These are phyloP conservation scores for Agelas oroides DNA, from an alignment of 37 sponge, comb jelly and placozoan genomes.

Conservation along the genomic window DNA sequence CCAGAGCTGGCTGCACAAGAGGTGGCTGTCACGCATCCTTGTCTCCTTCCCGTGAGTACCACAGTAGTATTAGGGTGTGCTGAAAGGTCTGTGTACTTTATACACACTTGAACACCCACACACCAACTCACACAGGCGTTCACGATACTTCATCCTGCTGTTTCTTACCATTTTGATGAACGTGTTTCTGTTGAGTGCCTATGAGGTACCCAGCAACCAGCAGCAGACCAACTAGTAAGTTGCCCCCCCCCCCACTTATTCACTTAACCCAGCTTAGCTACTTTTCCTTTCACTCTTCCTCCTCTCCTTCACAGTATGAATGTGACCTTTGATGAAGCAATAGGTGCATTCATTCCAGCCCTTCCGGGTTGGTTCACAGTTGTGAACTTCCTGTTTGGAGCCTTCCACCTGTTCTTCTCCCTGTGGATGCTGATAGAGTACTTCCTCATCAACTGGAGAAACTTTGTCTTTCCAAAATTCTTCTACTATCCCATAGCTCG, in stretches of 20 bases:
- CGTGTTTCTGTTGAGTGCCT: slow-evolving; percentile 47
- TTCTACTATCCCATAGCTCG: slow-evolving; percentile 35
- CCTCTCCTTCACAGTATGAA: background rate
- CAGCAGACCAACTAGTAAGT: background rate
- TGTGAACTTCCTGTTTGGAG: slow-evolving; percentile 59
- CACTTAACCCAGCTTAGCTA: background rate
- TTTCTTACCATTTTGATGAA: slow-evolving; percentile 46
- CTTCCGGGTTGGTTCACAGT: background rate
- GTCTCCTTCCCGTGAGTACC: slow-evolving; percentile 3
- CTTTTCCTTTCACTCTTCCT: background rate
- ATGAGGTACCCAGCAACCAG: slow-evolving; percentile 21
- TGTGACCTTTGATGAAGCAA: background rate
- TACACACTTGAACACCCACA: too few species aligned
- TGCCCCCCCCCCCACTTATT: background rate
- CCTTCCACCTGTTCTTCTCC: slow-evolving; percentile 56
- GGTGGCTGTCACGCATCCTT: background rate
- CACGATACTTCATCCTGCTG: slow-evolving; percentile 21
- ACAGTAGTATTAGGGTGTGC: background rate
- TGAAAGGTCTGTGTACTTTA: too few species aligned
- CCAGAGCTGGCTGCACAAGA: slow-evolving; percentile 8
- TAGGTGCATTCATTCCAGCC: background rate
- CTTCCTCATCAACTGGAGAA: slow-evolving; percentile 63
- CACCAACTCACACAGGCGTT: background rate
- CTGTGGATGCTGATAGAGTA: slow-evolving; percentile 67
- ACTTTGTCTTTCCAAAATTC: slow-evolving; percentile 53